Base-by-base conservation (phyloP, 2,888 invertebrate species). In the Diarsia brunnea region DNA sequence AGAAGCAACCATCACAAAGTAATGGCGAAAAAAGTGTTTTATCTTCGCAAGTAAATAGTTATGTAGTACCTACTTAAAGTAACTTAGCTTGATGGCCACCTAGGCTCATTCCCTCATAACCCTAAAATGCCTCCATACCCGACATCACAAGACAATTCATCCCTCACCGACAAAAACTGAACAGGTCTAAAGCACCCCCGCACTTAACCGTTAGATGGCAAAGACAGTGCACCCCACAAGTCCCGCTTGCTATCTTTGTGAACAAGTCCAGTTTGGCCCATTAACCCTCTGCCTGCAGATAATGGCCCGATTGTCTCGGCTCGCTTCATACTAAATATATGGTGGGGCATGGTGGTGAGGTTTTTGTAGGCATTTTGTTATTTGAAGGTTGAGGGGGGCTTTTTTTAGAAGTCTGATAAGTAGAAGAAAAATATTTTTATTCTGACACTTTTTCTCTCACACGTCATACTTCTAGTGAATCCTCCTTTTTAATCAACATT, bases 241-340 rank as follows among this genome's bases (percentile, higher is more conserved):
- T 83, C n/a, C n/a, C n/a, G n/a, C 79, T 86, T 86, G 82, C 87
- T 89, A 89, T 89, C 89, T 89, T 84, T 82, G 83, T 83, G 88
- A 85, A 89, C 89, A 87, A 89, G 89, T 88, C 87, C 89, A 90
- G 89, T 88, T 89, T 91, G 90, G 89, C 89, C 93, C 93, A 93
- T 94, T 94, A 94, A 91, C 91, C 93, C 91, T 86, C 86, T 86
- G 92, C 90, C 90, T 92, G 92, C 87, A 92, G 92, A 92, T 94
- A 93, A 94, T 92, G 90, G 90, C 79, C 69, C 89, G 88, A 89
- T 91, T 88, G 88, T 89, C 84, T 87, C 90, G 92, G 87, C 86
- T 89, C 86, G 87, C 87, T 91, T 89, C 87, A 75, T 87, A 85
- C 84, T 84, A 84, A 90, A 90, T 89, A 87, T 87, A 87, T 87